A percentile compares a stretch with the other conserved stretches of the same genome.
These are phyloP conservation scores for Pipistrellus pygmaeus DNA, from an alignment of 2,797 vertebrate genomes.

Conservation along the genomic window DNA sequence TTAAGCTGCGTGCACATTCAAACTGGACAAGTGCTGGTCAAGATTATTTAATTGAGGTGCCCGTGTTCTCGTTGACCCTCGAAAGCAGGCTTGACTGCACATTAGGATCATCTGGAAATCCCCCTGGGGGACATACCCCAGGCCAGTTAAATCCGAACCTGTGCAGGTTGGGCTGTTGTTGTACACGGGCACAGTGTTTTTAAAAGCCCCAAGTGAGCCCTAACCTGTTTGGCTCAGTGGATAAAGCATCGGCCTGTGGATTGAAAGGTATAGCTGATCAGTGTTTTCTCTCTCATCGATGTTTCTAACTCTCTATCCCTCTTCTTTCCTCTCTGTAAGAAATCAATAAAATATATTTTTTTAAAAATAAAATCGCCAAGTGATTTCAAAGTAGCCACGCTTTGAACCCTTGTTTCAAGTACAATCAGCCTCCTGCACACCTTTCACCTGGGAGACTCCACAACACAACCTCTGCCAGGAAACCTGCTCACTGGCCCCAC, in stretches of 20 bases:
- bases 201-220: not conserved
- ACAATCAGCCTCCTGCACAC: not conserved
- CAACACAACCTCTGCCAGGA: not conserved
- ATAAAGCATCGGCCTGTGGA: no score
- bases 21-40: not conserved
- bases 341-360: no score
- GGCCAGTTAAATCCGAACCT: not conserved
- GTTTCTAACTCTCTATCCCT: no score
- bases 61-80: not conserved
- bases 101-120: not conserved
- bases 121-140: not conserved
- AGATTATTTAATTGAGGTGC: not conserved
- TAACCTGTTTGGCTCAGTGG: no score
- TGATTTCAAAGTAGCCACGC: not conserved
- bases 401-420: not conserved
- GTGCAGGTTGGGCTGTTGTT: no score
- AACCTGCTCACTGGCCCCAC: not conserved
- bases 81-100: not conserved
- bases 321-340: no score
- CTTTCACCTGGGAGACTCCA: not conserved
- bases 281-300: no score
- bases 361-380: not conserved
- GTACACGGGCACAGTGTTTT: not conserved
- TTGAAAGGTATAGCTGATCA: no score
- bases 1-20: not conserved